Evolutionary conservation across 2,888 invertebrate species (phyloP), one percentile per base, ranked within the genome.

Genomic region (Synergus laeviventris): DNA sequence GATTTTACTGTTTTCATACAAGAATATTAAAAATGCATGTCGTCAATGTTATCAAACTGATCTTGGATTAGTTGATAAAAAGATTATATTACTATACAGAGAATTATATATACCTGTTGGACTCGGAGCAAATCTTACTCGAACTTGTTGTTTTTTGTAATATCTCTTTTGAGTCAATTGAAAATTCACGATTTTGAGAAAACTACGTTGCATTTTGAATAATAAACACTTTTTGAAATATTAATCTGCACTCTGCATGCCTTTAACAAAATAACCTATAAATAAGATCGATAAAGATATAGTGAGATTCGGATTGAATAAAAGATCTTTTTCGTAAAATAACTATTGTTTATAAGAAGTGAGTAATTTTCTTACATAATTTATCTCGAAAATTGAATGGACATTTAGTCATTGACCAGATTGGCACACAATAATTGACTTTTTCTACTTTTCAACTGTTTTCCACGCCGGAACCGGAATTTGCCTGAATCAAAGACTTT

Each of bases 111-210:
- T 12, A 45, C 82, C 82, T 78, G 82, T 82, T 8, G 82, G 82
- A 76, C 82, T 82, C n/a, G 82, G 82, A 45, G 82, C 82, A 79
- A 82, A 82, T 76, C 82, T 75, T 12, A 82, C 82, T 45, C 82
- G 76, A 24, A 82, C 77, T 73, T 70, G 31, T 18, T 80, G 80
- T n/a, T 64, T 54, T 75, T 79, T 82, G 24, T 78, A 82, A 78
- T 77, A 80, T 70, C 81, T 73, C 36, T 66, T 82, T 18, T 81
- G 81, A 2, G 12, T 18, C n/a, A 81, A 75, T 54, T 78, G 81
- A 4, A 79, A 31, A 73, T 31, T 77, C 9, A 21, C 12, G 16
- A 76, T 49, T 54, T 73, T 76, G 8, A 81, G 74, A n/a, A 81
- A 76, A 62, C 74, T 61, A 0, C 78, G 80, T 77, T 81, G 79